phyloP scores from a whole-genome alignment of 2,113 vertebrate species.

The Spea multiplicata region DNA sequence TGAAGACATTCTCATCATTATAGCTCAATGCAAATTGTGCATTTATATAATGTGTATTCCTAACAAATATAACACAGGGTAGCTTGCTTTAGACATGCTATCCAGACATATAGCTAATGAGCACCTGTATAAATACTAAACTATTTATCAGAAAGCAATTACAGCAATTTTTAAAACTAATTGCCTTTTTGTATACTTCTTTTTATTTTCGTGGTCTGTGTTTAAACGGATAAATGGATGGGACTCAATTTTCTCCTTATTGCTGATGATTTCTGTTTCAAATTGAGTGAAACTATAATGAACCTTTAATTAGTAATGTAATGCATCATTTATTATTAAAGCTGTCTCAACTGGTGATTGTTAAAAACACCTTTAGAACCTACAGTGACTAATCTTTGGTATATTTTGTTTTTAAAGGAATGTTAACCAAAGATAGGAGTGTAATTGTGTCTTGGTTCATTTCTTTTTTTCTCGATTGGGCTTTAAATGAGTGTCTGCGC shows the following conservation, averaged over 20 bases:
- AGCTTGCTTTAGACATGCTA: no score
- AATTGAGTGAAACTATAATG: not conserved
- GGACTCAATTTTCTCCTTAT: constrained; percentile 1
- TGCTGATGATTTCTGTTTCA: not conserved
- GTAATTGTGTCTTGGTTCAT: constrained; percentile 29
- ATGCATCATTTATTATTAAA: constrained; percentile 14
- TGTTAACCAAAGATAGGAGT: constrained; percentile 26
- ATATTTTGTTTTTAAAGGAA: constrained; percentile 18
- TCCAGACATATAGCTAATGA: no score
- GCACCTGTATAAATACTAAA: no score
- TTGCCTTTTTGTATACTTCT: not conserved
- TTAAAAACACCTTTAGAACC: not conserved
- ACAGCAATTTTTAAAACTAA: not conserved
- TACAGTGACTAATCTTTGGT: not conserved
- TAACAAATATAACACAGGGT: no score
- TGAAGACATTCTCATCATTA: no score
- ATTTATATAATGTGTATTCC: no score
- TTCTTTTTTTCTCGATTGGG: constrained; percentile 23
- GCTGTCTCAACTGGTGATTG: not conserved
- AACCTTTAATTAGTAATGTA: constrained; percentile 5
- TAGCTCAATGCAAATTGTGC: no score
- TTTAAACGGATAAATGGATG: not conserved
- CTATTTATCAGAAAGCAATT: constrained; percentile 4
- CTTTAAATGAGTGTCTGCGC: constrained; percentile 14
- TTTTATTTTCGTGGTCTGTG: not conserved